Conservation (phyloP, 1,140 invertebrate genomes). For the Yoshiicerus persimilis region DNA sequence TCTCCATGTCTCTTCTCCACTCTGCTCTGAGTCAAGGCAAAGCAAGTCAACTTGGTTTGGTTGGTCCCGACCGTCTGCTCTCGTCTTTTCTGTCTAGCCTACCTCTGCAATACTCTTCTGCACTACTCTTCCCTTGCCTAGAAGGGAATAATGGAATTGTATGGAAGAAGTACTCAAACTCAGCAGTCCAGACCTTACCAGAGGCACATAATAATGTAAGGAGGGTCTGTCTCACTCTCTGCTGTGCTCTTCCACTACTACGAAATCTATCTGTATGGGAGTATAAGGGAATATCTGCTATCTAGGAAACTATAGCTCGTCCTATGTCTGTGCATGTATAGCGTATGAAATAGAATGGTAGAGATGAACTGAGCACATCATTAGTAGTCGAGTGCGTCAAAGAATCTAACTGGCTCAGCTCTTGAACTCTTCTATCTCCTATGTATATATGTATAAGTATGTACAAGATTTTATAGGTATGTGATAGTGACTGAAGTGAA, state of each 20-base stretch:
- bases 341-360: neutral
- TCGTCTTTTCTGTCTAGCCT: neutral
- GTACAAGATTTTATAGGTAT: neutral
- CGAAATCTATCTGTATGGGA: neutral
- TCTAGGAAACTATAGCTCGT: neutral
- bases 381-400: constrained; percentile 8
- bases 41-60: neutral
- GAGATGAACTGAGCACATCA: neutral
- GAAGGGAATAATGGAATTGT: neutral
- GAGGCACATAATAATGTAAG: neutral
- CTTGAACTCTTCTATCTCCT: neutral
- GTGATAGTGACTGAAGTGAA: neutral
- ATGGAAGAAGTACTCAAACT: neutral
- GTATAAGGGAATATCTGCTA: neutral
- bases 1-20: neutral
- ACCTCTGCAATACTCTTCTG: too few relatives aligned
- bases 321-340: neutral
- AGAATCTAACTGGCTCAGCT: constrained; percentile 7
- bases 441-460: neutral
- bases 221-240: neutral
- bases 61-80: neutral
- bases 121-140: neutral
- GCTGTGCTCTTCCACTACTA: too few relatives aligned
- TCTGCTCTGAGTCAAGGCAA: neutral
- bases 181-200: neutral